A percentile compares a stretch with the other conserved stretches of the same genome.
Evolutionary conservation across 2,888 invertebrate genomes (phyloP).

Genomic region (Steromphala cineraria): DNA sequence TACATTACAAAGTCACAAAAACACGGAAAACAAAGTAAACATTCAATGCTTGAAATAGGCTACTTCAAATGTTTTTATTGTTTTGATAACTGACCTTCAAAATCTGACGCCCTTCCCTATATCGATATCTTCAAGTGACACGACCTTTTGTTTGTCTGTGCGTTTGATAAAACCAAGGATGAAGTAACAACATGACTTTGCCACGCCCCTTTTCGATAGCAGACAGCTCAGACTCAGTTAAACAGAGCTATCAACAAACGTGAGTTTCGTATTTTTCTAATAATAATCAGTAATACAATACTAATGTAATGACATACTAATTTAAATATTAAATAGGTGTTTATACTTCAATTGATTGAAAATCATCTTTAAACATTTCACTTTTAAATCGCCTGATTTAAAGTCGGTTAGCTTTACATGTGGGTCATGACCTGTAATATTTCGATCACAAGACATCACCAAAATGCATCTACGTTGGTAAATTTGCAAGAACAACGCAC

Average conservation of each 20-base stretch:
- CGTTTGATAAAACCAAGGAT: too few relatives aligned
- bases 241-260: neutral
- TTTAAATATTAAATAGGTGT: neutral
- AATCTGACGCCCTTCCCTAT: too few relatives aligned
- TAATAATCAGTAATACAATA: neutral
- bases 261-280: neutral
- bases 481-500: too few relatives aligned
- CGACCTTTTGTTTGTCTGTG: too few relatives aligned
- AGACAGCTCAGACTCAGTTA: neutral
- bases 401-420: neutral
- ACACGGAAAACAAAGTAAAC: too few relatives aligned
- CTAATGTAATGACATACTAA: neutral
- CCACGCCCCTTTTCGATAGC: neutral
- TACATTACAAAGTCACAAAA: too few relatives aligned
- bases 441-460: neutral
- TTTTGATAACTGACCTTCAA: too few relatives aligned
- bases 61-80: neutral
- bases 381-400: neutral
- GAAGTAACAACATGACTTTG: too few relatives aligned
- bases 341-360: neutral
- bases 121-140: too few relatives aligned
- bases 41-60: too few relatives aligned
- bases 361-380: neutral
- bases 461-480: too few relatives aligned
- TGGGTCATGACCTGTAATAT: neutral